Conservation (phyloP, 2,888 invertebrate genomes). For the Spialia ferax region DNA sequence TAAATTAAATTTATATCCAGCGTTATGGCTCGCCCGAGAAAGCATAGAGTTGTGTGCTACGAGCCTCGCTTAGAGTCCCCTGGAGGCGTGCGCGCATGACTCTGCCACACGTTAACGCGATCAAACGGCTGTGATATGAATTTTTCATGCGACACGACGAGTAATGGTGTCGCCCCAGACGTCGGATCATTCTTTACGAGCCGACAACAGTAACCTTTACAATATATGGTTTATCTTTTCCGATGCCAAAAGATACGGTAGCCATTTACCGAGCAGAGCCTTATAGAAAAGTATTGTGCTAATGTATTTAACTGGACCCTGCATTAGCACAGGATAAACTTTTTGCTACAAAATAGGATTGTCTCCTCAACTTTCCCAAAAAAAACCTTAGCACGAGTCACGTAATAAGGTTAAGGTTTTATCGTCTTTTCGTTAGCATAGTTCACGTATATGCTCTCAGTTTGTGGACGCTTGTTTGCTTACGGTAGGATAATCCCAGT, state of each 20-base stretch:
- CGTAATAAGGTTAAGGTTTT: constrained; percentile 84
- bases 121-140: constrained; percentile 77
- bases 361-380: constrained; percentile 35
- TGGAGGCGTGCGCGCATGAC: constrained; percentile 64
- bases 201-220: constrained; percentile 77
- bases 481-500: constrained; percentile 77
- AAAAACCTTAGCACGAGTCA: constrained; percentile 57
- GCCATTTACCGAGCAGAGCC: neutral
- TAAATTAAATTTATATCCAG: constrained; percentile 43
- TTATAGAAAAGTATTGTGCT: constrained; percentile 13
- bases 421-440: constrained; percentile 82
- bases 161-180: constrained; percentile 63
- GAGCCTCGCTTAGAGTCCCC: constrained; percentile 65
- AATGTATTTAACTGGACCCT: constrained; percentile 28
- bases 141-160: constrained; percentile 78
- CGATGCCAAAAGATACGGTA: neutral
- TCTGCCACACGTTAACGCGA: constrained; percentile 70
- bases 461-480: constrained; percentile 73
- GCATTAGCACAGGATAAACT: constrained; percentile 8
- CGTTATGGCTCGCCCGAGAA: constrained; percentile 39
- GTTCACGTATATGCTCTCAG: constrained; percentile 69
- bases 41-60: constrained; percentile 46
- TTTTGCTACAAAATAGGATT: constrained; percentile 19
- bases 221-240: constrained; percentile 68
- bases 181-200: constrained; percentile 84